Base-by-base conservation (phyloP, 1,140 invertebrate genomes). In the Drosophila nebulosa region DNA sequence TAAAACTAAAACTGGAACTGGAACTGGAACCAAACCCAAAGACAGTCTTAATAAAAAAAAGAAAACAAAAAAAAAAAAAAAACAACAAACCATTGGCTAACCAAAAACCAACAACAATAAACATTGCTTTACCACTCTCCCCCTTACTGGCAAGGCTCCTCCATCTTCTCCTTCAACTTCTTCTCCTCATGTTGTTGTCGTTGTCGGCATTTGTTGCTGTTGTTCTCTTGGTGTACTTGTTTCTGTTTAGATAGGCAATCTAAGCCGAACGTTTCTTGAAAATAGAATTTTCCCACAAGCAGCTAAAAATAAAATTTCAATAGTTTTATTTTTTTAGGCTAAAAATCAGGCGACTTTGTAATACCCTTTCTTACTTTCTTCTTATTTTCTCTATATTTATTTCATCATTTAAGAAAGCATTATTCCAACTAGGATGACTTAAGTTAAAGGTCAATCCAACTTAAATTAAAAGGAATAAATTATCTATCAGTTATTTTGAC, bases 221-320 rank as follows among this genome's bases (percentile, higher is more conserved):
- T 68, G 78, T 70, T 58, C 71, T 79, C 76, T 75, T 71, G 77
- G 39, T 71, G 52, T 74, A 74, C 58, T 72, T 67, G 73, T 72
- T 69, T 78, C 42, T 80, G 80, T 71, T 74, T 67, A 85, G 80
- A 85, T 85, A 85, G 81, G 64, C 72, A 74, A 88, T 86, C 81
- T 81, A 46, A 74, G 69, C 67, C 69, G 81, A 75, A 74, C 74
- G 66, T 66, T 60, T 64, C 61, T 75, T 86, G 73, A 67, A 88
- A 86, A 86, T 89, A 88, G 83, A 83, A 86, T 89, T 86, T 88
- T 88, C 83, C 83, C 83, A 86, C 81, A 79, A 88, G 74, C 78
- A 88, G 74, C 78, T 85, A 80, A 78, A 86, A 88, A 86, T 88
- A 86, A 71, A 63, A 36, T 53, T 74, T 71, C 66, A 74, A 74